A percentile compares a stretch with the other conserved stretches of the same genome.
These are phyloP conservation scores for Eulemur coronatus DNA, from an alignment of 2,797 vertebrate species.

Conservation along the genomic window DNA sequence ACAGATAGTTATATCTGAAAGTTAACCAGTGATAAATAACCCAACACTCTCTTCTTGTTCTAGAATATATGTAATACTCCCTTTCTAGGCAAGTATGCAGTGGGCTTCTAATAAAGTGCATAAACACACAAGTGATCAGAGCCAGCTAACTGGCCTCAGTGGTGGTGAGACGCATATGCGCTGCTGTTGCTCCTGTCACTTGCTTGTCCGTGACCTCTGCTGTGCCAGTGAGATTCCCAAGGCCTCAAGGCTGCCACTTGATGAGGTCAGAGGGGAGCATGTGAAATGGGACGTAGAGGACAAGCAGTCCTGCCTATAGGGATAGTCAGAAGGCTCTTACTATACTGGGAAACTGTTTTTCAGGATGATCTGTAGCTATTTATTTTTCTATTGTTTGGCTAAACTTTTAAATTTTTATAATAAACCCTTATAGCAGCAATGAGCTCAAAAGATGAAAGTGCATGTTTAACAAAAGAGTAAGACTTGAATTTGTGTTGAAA, in stretches of 20 bases:
- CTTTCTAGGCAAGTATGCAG: neutral
- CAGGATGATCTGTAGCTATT: neutral
- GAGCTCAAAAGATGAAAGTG: neutral
- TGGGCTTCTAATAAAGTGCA: neutral
- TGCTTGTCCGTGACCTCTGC: neutral
- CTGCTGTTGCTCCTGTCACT: neutral
- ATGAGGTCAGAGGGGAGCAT: neutral
- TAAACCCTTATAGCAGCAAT: neutral
- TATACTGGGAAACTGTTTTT: neutral
- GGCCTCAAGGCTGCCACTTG: neutral
- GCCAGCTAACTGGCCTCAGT: neutral
- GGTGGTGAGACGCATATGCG: neutral
- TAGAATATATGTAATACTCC: neutral
- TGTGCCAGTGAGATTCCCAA: neutral
- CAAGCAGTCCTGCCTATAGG: neutral
- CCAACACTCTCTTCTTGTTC: neutral
- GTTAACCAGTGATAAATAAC: neutral
- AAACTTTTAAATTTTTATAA: neutral
- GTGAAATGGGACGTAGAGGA: neutral
- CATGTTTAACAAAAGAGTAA: neutral
- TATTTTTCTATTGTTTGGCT: neutral
- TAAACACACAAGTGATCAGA: neutral
- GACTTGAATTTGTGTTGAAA: neutral
- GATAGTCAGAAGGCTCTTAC: neutral
- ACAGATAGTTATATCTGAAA: neutral